Conservation (phyloP, 2,797 vertebrate genomes). For the Yasuhikotakia modesta region DNA sequence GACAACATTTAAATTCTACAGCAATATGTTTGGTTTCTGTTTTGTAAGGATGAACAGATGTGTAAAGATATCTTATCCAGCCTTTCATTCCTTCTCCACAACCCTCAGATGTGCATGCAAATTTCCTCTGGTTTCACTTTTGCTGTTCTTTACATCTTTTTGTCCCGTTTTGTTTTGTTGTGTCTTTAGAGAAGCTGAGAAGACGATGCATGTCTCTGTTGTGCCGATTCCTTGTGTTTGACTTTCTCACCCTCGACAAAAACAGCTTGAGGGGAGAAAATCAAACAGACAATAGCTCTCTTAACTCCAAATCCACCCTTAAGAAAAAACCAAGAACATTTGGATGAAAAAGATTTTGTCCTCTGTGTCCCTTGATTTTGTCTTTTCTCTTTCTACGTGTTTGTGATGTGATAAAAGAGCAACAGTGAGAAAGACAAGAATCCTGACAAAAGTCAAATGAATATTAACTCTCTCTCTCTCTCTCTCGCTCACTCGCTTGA, state of each 20-base stretch:
- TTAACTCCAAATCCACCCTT: slow-evolving; percentile 45
- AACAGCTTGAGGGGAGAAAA: slow-evolving; percentile 58
- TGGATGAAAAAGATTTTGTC: slow-evolving; percentile 3
- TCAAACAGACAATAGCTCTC: slow-evolving; percentile 57
- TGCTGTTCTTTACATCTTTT: not conserved
- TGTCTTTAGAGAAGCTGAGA: not conserved
- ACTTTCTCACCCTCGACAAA: slow-evolving; percentile 65
- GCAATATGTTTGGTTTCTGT: not conserved
- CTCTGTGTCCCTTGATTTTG: slow-evolving; percentile 39
- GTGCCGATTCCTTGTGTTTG: slow-evolving; percentile 56
- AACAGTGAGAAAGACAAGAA: slow-evolving; percentile 68
- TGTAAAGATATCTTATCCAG: not conserved
- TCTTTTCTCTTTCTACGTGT: slow-evolving; percentile 22
- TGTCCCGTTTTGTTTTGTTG: not conserved
- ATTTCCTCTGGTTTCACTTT: not conserved
- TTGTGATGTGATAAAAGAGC: slow-evolving; percentile 22
- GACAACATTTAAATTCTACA: not conserved
- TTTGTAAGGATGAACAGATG: not conserved
- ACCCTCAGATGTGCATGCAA: not conserved
- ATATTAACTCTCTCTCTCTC: slow-evolving; percentile 15
- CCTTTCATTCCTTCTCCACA: not conserved
- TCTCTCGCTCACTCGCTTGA: not conserved
- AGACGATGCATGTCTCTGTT: slow-evolving; percentile 26
- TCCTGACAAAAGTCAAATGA: slow-evolving; percentile 66
- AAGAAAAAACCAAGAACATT: slow-evolving; percentile 14